These are phyloP conservation scores for Lophotis ruficrista DNA, from an alignment of 2,113 vertebrate species.

Conservation along the genomic window DNA sequence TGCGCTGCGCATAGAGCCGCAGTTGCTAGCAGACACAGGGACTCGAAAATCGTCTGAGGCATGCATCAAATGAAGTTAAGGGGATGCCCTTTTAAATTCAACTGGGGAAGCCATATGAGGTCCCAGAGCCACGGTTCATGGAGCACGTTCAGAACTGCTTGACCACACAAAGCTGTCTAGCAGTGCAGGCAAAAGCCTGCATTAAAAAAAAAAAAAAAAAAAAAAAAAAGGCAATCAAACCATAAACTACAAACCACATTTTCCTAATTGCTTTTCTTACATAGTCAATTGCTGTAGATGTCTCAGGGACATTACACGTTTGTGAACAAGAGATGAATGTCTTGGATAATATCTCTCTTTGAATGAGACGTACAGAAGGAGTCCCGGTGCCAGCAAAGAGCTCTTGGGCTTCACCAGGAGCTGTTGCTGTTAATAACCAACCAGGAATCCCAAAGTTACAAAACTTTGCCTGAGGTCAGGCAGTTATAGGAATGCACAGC, in stretches of 20 bases:
- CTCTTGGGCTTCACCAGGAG: background rate
- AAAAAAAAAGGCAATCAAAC: background rate
- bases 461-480: background rate
- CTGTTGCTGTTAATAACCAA: background rate
- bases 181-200: background rate
- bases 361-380: background rate
- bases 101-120: background rate
- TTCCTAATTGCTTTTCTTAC: constrained; percentile 49
- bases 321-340: background rate
- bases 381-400: background rate
- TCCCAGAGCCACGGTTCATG: background rate
- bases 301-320: background rate
- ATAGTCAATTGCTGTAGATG: background rate
- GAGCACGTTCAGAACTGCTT: background rate
- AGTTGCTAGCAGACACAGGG: background rate
- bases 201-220: constrained; percentile 15
- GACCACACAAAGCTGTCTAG: background rate
- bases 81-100: background rate
- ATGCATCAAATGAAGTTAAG: background rate
- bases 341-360: background rate
- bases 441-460: background rate
- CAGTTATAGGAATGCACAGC: background rate
- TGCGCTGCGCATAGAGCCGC: background rate
- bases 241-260: constrained; percentile 19
- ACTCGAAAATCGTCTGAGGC: background rate